These are phyloP conservation scores for Clamator glandarius DNA, from an alignment of 2,797 vertebrate species.

Conservation along the genomic window DNA sequence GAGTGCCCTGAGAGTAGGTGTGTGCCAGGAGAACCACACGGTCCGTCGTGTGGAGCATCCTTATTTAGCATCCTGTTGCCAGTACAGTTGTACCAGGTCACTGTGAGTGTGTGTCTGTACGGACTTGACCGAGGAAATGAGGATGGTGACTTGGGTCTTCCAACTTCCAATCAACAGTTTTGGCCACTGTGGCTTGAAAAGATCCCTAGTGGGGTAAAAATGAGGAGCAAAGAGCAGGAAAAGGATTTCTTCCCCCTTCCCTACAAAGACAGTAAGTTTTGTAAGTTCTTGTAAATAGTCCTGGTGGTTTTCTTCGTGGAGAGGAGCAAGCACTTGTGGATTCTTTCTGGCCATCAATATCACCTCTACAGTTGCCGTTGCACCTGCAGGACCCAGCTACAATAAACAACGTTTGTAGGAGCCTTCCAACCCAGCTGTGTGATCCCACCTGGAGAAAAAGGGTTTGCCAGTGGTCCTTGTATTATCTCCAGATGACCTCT, in stretches of 20 bases:
- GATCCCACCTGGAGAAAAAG: background rate
- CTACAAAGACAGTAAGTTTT: background rate
- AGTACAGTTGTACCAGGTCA: background rate
- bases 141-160: background rate
- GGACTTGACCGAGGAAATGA: background rate
- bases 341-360: background rate
- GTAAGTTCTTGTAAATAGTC: background rate
- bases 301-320: background rate
- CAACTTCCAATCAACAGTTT: background rate
- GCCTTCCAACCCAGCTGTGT: background rate
- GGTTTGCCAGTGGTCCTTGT: background rate
- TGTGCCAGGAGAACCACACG: background rate
- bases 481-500: rapidly evolving
- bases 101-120: background rate
- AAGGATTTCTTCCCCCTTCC: background rate
- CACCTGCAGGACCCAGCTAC: background rate
- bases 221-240: background rate
- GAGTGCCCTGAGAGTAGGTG: background rate
- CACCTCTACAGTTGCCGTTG: rapidly evolving
- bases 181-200: background rate
- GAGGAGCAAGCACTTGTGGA: background rate
- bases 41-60: background rate
- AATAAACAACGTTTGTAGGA: background rate
- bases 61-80: background rate
- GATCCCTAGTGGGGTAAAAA: background rate